Base-by-base conservation (phyloP, 37 sponge, comb jelly and placozoan genomes). In the Ephydatia muelleri region DNA sequence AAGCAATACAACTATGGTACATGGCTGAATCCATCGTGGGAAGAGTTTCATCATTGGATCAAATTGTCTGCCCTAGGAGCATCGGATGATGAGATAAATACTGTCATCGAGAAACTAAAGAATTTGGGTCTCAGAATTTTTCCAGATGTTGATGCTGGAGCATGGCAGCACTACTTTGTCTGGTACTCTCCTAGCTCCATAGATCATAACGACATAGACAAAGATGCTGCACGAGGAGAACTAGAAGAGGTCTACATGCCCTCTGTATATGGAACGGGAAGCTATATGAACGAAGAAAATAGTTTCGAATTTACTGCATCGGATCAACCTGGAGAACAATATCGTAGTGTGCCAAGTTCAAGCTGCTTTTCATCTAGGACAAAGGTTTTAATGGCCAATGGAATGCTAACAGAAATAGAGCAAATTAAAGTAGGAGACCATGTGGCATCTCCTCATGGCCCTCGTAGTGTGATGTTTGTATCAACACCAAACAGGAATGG, bases 271-370 rank as follows among this genome's bases (percentile, higher is more conserved):
- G 32, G 32, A 34, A 35, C 14, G 31, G 73, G 73, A 34, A 34
- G 73, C 27, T 72, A 11, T 16, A 72, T 72, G 73, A 72, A 72
- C 11, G 73, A 72, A 72, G 73, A 72, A 72, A 72, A 72, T 21
- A 35, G 32, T 72, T 72, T 72, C 22, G 73, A 72, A 34, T 72
- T 72, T 72, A 72, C 73, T 23, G 73, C 73, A 35, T 23, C 11
- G 8, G 21, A 1, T 4, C 73, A 72, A 34, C 73, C 73, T 23
- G 73, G 73, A 22, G 11, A 13, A 14, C 73, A 34, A 72, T 34
- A 72, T 72, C 31, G 73, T 72, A 34, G 73, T 22, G 27, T 32
- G 8, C 32, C 32, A 1, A 34, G 73, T 35, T 32, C 32, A 35
- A 35, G 73, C 14, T 72, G 73, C 16, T 72, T 72, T 11, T 16